Evolutionary conservation across 2,888 invertebrate genomes (phyloP).

Genomic region (Dasysyrphus albostriatus): DNA sequence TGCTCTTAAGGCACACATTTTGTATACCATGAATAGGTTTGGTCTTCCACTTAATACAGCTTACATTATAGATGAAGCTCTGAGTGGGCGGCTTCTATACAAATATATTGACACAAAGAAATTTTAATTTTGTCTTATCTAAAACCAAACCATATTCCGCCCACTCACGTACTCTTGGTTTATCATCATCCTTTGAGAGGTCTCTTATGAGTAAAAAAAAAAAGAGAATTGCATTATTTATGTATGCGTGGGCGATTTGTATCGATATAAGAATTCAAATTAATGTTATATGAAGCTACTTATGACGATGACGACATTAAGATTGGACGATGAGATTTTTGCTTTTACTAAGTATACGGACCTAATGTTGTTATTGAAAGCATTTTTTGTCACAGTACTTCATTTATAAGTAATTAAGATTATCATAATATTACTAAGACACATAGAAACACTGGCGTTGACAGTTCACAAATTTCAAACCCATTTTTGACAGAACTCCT

Average conservation of each 20-base stretch:
- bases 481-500: no score
- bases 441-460: no score
- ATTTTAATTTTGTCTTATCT: not conserved
- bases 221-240: not conserved
- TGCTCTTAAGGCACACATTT: not conserved
- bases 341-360: not conserved
- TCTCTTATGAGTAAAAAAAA: not conserved
- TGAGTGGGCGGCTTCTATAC: conserved; percentile 6
- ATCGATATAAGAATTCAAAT: conserved; percentile 11
- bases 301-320: not conserved
- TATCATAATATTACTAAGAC: no score
- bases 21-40: not conserved
- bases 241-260: not conserved
- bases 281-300: not conserved
- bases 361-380: no score
- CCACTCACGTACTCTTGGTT: not conserved
- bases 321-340: not conserved
- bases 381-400: no score
- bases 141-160: not conserved
- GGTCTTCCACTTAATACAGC: conserved; percentile 2
- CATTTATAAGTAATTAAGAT: not conserved
- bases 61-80: not conserved
- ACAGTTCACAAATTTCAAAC: no score
- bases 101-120: conserved; percentile 3
- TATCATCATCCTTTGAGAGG: conserved; percentile 17